These are phyloP conservation scores for Lasioglossum calceatum DNA, from an alignment of 2,888 invertebrate genomes.

Conservation along the genomic window DNA sequence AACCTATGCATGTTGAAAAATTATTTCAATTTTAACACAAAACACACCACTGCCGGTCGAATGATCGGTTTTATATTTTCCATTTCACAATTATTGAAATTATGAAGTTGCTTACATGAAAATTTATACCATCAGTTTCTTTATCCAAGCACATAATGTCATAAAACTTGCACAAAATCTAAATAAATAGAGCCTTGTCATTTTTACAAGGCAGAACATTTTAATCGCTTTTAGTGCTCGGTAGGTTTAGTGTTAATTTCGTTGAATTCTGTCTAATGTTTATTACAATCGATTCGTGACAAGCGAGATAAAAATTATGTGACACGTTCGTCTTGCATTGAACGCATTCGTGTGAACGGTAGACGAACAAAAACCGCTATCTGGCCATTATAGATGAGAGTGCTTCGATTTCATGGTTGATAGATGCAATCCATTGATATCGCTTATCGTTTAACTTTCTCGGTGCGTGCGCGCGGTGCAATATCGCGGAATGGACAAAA, in stretches of 20 bases:
- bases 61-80: too few species aligned
- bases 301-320: neutral
- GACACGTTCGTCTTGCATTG: neutral
- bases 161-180: too few species aligned
- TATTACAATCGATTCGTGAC: neutral
- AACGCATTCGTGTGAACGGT: too few species aligned
- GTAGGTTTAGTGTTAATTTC: neutral
- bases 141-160: too few species aligned
- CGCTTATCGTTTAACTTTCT: constrained; percentile 20
- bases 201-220: too few species aligned
- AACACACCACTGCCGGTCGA: too few species aligned
- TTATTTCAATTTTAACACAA: neutral
- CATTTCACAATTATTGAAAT: too few species aligned
- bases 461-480: neutral
- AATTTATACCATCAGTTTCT: too few species aligned
- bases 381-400: neutral
- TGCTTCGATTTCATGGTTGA: neutral
- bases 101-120: too few species aligned
- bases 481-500: constrained; percentile 10
- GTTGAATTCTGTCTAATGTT: neutral
- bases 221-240: too few species aligned
- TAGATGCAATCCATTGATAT: constrained; percentile 23
- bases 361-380: neutral
- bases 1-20: too few species aligned
- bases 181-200: too few species aligned